phyloP scores from a whole-genome alignment of 2,113 vertebrate species.

The Brevimyrus niger region DNA sequence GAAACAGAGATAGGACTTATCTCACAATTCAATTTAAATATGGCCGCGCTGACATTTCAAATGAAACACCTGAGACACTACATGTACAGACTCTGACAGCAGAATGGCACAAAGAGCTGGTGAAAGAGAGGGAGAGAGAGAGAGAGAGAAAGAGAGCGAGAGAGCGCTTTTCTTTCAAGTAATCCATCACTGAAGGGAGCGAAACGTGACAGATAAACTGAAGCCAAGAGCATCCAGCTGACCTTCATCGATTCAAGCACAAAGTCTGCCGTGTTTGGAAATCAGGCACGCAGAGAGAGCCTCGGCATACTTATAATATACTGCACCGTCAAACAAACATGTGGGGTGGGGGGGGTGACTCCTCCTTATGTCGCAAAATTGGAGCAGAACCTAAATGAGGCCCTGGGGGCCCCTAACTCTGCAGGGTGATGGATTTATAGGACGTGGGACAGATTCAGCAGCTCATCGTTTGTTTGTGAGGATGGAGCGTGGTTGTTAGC shows the following conservation, averaged over 20 bases:
- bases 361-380: slow-evolving; percentile 10
- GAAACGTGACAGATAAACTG: not conserved
- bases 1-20: slow-evolving; percentile 2
- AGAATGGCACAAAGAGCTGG: slow-evolving; percentile 5
- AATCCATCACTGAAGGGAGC: not conserved
- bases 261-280: not conserved
- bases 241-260: not conserved
- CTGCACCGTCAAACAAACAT: not conserved
- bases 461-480: not conserved
- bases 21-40: slow-evolving; percentile 8
- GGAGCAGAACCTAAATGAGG: not conserved
- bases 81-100: not conserved
- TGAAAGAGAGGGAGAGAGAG: not conserved
- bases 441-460: not conserved
- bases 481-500: not conserved
- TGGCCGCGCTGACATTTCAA: slow-evolving; percentile 6
- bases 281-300: not conserved
- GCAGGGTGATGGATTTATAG: slow-evolving; percentile 19
- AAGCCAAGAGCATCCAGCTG: not conserved
- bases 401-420: slow-evolving; percentile 1
- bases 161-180: not conserved
- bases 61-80: not conserved
- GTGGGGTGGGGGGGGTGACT: not conserved
- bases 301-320: not conserved
- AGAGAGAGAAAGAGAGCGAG: not conserved